Base-by-base conservation (phyloP, 1,140 invertebrate species). In the Eriocheir sinensis region DNA sequence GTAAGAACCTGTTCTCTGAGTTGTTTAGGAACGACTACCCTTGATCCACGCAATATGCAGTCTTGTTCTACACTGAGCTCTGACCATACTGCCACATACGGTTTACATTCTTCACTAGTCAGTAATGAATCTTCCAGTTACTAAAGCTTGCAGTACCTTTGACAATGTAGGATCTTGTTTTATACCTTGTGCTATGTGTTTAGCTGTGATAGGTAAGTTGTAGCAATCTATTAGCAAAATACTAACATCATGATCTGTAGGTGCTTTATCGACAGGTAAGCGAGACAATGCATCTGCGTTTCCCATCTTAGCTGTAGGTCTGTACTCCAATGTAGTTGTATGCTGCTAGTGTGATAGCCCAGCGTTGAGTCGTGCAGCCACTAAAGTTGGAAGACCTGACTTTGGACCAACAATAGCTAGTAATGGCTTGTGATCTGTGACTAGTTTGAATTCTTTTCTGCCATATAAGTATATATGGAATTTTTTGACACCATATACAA, bases 381-480 rank as follows among this genome's bases (percentile, higher is more conserved):
- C 89, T 81, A 91, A 53, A 15, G 60, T 94, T 41, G 89, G 86
- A 81, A 94, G 81, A 9, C 93, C 79, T 81, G 40, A 3, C 48
- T 91, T 91, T 38, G 86, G 88, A 44, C 48, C 86, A 30, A 94
- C 30, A 53, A 94, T 89, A 27, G 93, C 53, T 32, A 53, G 27
- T 12, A 93, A 6, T 32, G 92, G 92, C 38, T 88, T 89, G 30
- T 80, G 86, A 41, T 94, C 48, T 21, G 44, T 94, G 27, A 94
- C 86, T 89, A 94, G 3, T 38, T 95, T 91, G 95, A 97, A 97
- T 30, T 96, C 86, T n/a, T 53, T 53, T 90, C 96, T 95, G 88
- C 97, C 97, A 96, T 96, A 97, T 4, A 97, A 86, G 95, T 97
- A 98, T 53, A 97, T 95, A 48, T 97, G 96, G 96, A 97, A 97